A percentile compares a stretch with the other conserved stretches of the same genome.
Evolutionary conservation across 2,797 vertebrate species (phyloP).

Genomic region (Nannoperca obscura): DNA sequence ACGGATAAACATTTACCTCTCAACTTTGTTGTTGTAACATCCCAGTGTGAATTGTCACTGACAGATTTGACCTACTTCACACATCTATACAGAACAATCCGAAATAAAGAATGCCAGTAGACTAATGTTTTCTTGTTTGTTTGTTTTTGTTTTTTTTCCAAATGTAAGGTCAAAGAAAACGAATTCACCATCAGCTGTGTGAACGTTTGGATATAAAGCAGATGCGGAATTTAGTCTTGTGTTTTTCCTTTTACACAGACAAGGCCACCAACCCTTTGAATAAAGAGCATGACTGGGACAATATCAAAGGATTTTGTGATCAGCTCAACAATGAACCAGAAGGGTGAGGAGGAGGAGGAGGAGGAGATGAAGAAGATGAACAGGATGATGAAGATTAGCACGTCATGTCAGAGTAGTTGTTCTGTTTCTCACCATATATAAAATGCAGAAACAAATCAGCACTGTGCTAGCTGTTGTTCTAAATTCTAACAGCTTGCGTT

Average conservation of each 20-base stretch:
- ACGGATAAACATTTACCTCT: background rate
- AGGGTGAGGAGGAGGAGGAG: conserved; percentile 87
- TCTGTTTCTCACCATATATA: background rate
- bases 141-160: background rate
- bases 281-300: conserved; percentile 93
- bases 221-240: background rate
- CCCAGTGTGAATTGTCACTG: background rate
- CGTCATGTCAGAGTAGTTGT: background rate
- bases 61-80: background rate
- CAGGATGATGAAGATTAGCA: background rate
- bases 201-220: background rate
- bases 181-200: background rate
- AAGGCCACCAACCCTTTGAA: conserved; percentile 96
- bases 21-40: background rate
- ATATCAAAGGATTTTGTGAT: conserved; percentile 93
- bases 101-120: background rate
- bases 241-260: conserved; percentile 81
- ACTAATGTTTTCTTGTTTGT: background rate
- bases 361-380: background rate
- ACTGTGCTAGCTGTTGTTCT: background rate
- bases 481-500: background rate
- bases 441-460: background rate
- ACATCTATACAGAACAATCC: background rate
- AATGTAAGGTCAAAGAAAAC: background rate
- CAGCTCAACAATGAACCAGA: conserved; percentile 94